Conservation (phyloP, 2,797 vertebrate genomes). For the Numenius phaeopus region DNA sequence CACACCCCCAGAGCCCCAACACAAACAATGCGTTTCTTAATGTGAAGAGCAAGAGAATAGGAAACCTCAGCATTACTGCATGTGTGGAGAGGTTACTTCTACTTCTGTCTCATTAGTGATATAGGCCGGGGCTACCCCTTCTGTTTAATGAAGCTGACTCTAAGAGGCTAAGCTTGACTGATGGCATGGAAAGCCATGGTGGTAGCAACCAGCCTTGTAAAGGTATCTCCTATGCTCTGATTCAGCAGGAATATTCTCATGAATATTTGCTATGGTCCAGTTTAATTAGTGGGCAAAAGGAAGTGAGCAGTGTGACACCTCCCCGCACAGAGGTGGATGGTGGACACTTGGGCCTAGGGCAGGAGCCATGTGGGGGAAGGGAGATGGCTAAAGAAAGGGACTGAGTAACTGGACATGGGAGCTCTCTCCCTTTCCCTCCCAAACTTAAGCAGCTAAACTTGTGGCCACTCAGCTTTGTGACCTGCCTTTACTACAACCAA, state of each 20-base stretch:
- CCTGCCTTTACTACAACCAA: neutral
- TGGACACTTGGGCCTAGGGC: neutral
- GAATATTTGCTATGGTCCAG: fast-evolving
- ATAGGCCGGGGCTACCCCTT: neutral
- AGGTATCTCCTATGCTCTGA: neutral
- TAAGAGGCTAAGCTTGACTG: neutral
- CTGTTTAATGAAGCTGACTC: neutral
- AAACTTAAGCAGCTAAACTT: neutral
- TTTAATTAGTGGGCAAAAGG: neutral
- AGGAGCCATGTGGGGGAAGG: neutral
- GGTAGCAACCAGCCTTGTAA: neutral
- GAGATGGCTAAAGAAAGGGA: neutral
- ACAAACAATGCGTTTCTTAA: constrained; percentile 28
- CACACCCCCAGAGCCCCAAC: constrained; percentile 50
- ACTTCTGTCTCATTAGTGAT: neutral
- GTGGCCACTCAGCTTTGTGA: neutral
- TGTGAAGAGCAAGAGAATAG: neutral
- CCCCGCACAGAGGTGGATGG: neutral
- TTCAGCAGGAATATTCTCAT: neutral
- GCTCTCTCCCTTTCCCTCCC: neutral
- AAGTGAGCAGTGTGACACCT: neutral
- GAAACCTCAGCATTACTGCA: neutral
- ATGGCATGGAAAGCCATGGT: neutral
- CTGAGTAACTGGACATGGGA: neutral
- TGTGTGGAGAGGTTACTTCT: fast-evolving